These are phyloP conservation scores for Nylanderia fulva DNA, from an alignment of 1,140 invertebrate species.

Conservation along the genomic window DNA sequence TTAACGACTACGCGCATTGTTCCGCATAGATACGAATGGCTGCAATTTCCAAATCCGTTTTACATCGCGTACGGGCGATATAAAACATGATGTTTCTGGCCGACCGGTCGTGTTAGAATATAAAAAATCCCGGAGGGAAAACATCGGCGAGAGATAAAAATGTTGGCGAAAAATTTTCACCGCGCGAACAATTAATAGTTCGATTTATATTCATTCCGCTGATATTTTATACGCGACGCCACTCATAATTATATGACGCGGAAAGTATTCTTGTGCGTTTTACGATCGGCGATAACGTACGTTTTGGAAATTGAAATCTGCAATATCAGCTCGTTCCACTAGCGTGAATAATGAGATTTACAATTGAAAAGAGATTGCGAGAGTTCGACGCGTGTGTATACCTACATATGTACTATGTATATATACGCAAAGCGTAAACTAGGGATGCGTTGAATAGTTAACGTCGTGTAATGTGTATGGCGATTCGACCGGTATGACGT, in stretches of 20 bases:
- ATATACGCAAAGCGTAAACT: neutral
- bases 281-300: slow-evolving; percentile 33
- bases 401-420: too few relatives aligned
- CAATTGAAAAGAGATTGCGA: slow-evolving; percentile 44
- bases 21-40: neutral
- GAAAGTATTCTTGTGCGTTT: slow-evolving; percentile 47
- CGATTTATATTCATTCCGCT: slow-evolving; percentile 53
- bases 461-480: slow-evolving; percentile 27
- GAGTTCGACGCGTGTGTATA: neutral
- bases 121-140: slow-evolving; percentile 19
- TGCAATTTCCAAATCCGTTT: slow-evolving; percentile 3
- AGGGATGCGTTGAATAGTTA: slow-evolving; percentile 39
- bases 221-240: slow-evolving; percentile 2
- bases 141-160: neutral
- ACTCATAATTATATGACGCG: slow-evolving; percentile 45
- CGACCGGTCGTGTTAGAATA: neutral
- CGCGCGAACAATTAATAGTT: slow-evolving; percentile 37
- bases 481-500: slow-evolving; percentile 20
- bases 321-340: slow-evolving; percentile 7
- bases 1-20: slow-evolving; percentile 27
- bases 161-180: neutral
- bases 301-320: slow-evolving; percentile 41
- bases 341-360: slow-evolving; percentile 56
- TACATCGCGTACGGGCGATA: neutral
- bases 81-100: neutral